phyloP scores from a whole-genome alignment of 2,888 invertebrate species.

The Sinelater perroti region DNA sequence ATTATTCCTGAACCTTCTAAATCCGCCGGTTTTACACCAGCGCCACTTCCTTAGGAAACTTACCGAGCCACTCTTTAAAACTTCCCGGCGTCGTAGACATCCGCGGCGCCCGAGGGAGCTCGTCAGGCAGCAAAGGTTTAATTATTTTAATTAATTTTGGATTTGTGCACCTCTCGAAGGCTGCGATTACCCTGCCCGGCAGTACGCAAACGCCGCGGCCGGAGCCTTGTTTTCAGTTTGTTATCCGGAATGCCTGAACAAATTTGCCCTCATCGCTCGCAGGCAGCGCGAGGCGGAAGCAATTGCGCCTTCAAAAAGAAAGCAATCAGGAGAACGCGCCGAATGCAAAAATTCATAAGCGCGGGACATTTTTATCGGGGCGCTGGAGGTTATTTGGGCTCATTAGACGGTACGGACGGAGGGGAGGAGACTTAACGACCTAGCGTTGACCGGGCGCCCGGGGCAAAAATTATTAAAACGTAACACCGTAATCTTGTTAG shows the following conservation, averaged over 20 bases:
- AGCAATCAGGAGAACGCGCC: conserved; percentile 3
- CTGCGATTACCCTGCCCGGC: conserved; percentile 13
- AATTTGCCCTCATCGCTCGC: conserved; percentile 5
- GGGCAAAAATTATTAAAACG: conserved; percentile 5
- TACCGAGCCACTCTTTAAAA: too few species aligned
- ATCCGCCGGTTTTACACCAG: too few species aligned
- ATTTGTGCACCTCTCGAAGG: conserved; percentile 23
- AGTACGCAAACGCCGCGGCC: not conserved
- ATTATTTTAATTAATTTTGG: conserved; percentile 31
- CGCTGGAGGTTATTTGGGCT: conserved; percentile 1
- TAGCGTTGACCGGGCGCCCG: not conserved
- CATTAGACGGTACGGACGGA: not conserved
- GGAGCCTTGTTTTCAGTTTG: conserved; percentile 13
- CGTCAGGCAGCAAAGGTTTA: conserved; percentile 30
- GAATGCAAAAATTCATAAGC: conserved; percentile 4
- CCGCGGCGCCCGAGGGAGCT: too few species aligned
- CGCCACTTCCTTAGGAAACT: too few species aligned
- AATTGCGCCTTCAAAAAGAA: conserved; percentile 10
- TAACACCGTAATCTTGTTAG: conserved; percentile 11
- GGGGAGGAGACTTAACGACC: not conserved
- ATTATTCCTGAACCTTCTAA: too few species aligned
- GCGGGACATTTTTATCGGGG: too few species aligned
- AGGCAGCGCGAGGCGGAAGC: not conserved
- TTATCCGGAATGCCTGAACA: conserved; percentile 5
- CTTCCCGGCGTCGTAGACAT: too few species aligned